Percentiles rank a stretch among this genome's conserved stretches.
Evolutionary conservation across 2,888 invertebrate genomes (phyloP).

Genomic region (Lissonota sp.): DNA sequence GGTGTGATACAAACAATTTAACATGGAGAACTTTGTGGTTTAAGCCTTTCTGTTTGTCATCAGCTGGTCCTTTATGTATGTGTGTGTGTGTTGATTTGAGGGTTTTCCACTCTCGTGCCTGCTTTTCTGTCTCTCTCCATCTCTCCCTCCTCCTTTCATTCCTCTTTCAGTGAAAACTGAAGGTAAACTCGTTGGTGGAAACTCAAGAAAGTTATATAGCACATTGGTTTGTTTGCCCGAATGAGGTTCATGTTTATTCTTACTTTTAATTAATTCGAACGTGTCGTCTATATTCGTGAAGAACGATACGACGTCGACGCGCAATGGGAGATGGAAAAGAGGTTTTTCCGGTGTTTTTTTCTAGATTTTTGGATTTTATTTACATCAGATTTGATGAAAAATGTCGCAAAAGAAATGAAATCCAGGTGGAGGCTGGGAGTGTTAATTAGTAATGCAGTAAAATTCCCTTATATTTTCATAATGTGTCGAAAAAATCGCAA

Average conservation of each 20-base stretch:
- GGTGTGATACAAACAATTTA: neutral
- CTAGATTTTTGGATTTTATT: no score
- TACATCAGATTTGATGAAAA: no score
- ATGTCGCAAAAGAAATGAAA: no score
- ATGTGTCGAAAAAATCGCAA: neutral
- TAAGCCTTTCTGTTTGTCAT: no score
- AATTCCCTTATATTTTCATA: no score
- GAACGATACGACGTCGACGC: neutral
- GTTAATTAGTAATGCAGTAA: no score
- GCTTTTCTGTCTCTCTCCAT: neutral
- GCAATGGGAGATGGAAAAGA: no score
- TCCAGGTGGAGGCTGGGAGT: no score
- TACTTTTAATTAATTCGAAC: neutral
- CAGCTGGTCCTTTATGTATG: no score
- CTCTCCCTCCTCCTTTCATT: neutral
- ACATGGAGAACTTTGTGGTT: no score
- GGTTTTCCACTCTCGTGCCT: neutral
- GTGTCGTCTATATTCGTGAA: neutral
- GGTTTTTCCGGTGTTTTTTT: no score
- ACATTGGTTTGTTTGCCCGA: neutral
- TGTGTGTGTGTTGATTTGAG: neutral
- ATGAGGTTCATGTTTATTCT: slow-evolving; percentile 1
- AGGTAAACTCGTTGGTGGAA: slow-evolving; percentile 4
- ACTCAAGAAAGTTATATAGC: slow-evolving; percentile 6
- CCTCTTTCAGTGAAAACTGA: neutral